These are phyloP conservation scores for Ectemnius lituratus DNA, from an alignment of 2,888 invertebrate species.

Conservation along the genomic window DNA sequence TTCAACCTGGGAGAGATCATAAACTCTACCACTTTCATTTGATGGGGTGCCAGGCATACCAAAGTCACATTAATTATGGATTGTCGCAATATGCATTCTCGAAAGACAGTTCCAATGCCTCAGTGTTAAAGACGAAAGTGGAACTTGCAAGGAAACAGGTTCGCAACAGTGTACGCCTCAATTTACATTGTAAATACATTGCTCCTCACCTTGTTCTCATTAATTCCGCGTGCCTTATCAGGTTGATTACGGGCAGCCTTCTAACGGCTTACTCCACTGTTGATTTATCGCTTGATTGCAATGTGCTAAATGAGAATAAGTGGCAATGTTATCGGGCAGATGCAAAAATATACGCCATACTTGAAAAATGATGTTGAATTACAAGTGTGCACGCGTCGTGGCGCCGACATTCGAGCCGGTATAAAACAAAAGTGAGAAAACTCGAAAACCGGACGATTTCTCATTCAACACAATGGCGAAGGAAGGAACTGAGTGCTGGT, in stretches of 20 bases:
- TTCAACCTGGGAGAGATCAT: too few relatives aligned
- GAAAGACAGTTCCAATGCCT: not conserved
- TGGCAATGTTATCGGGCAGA: conserved; percentile 26
- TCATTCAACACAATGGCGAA: conserved; percentile 64
- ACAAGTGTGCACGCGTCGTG: conserved; percentile 30
- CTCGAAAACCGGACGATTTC: conserved; percentile 60
- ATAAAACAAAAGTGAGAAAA: conserved; percentile 58
- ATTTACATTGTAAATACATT: conserved; percentile 53
- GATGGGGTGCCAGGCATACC: not conserved
- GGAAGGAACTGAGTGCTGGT: conserved; percentile 61
- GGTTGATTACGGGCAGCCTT: conserved; percentile 20
- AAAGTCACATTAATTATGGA: not conserved
- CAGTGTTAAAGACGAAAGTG: not conserved
- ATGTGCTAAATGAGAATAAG: conserved; percentile 24
- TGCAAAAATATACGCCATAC: conserved; percentile 22
- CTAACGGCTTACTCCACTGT: conserved; percentile 39
- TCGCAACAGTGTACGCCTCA: conserved; percentile 10
- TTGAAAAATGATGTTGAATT: conserved; percentile 35
- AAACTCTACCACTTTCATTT: too few relatives aligned
- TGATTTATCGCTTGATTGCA: conserved; percentile 43
- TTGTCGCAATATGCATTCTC: not conserved
- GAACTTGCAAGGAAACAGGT: not conserved
- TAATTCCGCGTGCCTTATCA: conserved; percentile 47
- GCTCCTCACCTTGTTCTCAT: conserved; percentile 44
- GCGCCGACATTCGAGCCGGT: conserved; percentile 19